Base-by-base conservation (phyloP, 2,888 invertebrate genomes). In the Drosophila ezoana region DNA sequence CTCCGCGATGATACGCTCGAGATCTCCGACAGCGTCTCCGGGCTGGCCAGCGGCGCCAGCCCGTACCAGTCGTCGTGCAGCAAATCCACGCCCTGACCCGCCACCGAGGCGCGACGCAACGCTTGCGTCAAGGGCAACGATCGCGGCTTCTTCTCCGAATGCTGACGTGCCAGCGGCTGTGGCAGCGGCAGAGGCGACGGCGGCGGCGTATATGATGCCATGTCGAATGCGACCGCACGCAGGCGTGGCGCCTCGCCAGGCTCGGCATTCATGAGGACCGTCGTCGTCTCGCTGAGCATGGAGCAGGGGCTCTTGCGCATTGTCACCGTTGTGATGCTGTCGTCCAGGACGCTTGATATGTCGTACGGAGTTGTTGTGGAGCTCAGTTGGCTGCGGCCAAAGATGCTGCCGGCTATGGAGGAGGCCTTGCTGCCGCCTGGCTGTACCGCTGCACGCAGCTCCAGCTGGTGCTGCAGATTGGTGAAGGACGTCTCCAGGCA, bases 1-100 rank as follows among this genome's bases (percentile, higher is more conserved):
- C 95, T 94, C 70, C 95, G 93, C 23, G 96, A 96, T 79, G 95
- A 95, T 58, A 96, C 94, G 89, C 96, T 96, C 3, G 96, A 96
- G n/a, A 96, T 94, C 90, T 96, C 96, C 0, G 96, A 96, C 13
- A 97, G 91, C 1, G 96, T 96, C 90, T 97, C 97, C 0, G 97
- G 96, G 54, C 96, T 96, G 10, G 97, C 97, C 20, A 97, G 90
- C 0, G 97, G 97, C 0, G 97, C 97, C 67, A 95, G 92, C 0
- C 95, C 95, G 72, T 94, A 93, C 95, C 95, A 95, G 79, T 95
- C 95, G 76, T 95, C 95, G 78, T 94, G 94, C 44, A 94, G 92
- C 28, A 94, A 88, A 78, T 94, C 94, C 3, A 93, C 90, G 3
- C 84, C 84, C 23, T 73, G 66, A 1, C 60, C 85, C 2, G 76